Percentiles rank a stretch among this genome's conserved stretches.
Evolutionary conservation across 2,113 vertebrate species (phyloP).

Genomic region (Scophthalmus maximus): DNA sequence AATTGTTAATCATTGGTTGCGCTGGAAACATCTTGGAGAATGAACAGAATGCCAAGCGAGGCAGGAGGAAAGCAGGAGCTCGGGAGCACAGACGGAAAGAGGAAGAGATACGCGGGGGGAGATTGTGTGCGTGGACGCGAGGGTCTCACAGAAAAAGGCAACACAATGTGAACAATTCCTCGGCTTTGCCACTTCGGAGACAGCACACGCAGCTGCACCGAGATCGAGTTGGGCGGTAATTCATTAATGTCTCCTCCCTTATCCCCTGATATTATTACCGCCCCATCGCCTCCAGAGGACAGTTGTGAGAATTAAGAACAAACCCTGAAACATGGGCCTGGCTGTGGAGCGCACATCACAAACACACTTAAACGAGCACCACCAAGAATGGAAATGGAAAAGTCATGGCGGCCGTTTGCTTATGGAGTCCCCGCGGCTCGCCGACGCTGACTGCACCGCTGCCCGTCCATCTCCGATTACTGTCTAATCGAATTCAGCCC

Average conservation of each 20-base stretch:
- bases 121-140: slow-evolving; percentile 26
- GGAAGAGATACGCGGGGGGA: too few species aligned
- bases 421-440: slow-evolving; percentile 55
- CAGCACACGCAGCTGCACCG: slow-evolving; percentile 9
- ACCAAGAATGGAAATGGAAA: slow-evolving; percentile 31
- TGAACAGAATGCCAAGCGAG: slow-evolving; percentile 79
- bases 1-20: slow-evolving; percentile 86
- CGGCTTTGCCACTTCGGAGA: slow-evolving; percentile 44
- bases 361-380: slow-evolving; percentile 17
- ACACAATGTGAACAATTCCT: slow-evolving; percentile 44
- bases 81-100: slow-evolving; percentile 6
- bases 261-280: slow-evolving; percentile 58
- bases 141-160: slow-evolving; percentile 32
- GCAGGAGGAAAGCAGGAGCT: slow-evolving; percentile 51
- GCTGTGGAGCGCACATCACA: slow-evolving; percentile 11
- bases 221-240: slow-evolving; percentile 42
- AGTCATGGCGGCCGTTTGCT: slow-evolving; percentile 65
- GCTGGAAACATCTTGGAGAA: slow-evolving; percentile 80
- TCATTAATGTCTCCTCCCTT: slow-evolving; percentile 57
- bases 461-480: slow-evolving; percentile 78
- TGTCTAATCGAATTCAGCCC: slow-evolving; percentile 77
- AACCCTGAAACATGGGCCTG: slow-evolving; percentile 26
- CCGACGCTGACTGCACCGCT: slow-evolving; percentile 52
- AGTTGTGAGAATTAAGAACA: slow-evolving; percentile 37
- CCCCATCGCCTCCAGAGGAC: slow-evolving; percentile 23